Evolutionary conservation across 2,113 vertebrate species (phyloP).

Genomic region (Gnathonemus echidnorhynchus): DNA sequence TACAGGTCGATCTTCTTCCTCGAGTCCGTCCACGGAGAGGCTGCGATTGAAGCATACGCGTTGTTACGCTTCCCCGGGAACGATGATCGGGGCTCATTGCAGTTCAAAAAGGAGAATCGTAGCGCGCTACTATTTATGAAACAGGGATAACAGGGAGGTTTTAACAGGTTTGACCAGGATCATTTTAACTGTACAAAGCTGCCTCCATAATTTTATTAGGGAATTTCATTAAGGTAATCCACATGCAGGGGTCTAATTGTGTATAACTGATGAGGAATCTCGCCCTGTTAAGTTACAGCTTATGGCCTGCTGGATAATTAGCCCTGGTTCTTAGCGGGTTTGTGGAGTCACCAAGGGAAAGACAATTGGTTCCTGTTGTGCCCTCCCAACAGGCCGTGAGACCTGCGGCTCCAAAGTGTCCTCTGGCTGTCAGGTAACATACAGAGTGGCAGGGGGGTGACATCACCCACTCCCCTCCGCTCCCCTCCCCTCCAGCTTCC

Average conservation of each 20-base stretch:
- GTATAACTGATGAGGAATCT: background rate
- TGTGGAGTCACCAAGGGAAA: background rate
- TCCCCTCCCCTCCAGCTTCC: background rate
- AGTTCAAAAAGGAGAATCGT: background rate
- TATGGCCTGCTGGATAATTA: background rate
- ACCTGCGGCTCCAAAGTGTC: background rate
- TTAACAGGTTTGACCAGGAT: background rate
- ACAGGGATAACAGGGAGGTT: background rate
- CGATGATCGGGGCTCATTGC: background rate
- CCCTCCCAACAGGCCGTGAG: background rate
- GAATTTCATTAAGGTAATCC: background rate
- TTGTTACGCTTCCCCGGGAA: background rate
- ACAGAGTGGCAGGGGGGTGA: background rate
- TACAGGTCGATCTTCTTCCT: constrained; percentile 89
- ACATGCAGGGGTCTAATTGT: background rate
- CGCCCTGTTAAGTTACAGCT: background rate
- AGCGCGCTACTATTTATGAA: background rate
- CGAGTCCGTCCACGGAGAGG: constrained; percentile 86
- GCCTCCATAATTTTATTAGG: background rate
- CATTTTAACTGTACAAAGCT: background rate
- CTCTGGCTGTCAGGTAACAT: background rate
- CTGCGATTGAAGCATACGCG: constrained; percentile 48
- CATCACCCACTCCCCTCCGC: background rate
- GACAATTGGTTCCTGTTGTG: background rate
- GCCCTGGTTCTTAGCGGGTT: background rate